These are phyloP conservation scores for Plebejus argus DNA, from an alignment of 2,888 invertebrate genomes.

Conservation along the genomic window DNA sequence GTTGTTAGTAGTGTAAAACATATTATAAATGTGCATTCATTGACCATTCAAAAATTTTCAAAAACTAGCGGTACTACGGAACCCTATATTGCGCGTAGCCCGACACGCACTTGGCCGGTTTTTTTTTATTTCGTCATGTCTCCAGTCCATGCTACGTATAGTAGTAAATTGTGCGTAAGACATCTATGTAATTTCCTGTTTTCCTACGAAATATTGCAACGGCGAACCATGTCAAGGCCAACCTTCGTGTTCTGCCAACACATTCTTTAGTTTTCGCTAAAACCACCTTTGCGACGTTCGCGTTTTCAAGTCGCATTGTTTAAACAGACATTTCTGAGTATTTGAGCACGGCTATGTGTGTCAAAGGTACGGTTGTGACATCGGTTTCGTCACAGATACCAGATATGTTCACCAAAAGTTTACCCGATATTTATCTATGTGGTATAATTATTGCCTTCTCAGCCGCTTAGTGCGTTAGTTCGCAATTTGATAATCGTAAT, in stretches of 20 bases:
- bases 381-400: background rate
- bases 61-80: too few species aligned
- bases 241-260: background rate
- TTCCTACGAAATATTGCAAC: background rate
- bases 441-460: background rate
- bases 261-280: background rate
- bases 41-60: too few species aligned
- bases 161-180: background rate
- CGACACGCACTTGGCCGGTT: too few species aligned
- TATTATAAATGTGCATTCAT: too few species aligned
- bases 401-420: conserved; percentile 8
- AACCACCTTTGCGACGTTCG: conserved; percentile 4
- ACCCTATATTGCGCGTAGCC: too few species aligned
- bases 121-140: background rate
- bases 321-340: background rate
- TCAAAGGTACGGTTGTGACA: conserved; percentile 8
- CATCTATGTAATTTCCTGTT: conserved; percentile 1
- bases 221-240: background rate
- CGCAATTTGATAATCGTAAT: background rate
- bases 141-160: background rate
- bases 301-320: background rate
- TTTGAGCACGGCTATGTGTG: conserved; percentile 17
- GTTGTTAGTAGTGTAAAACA: too few species aligned
- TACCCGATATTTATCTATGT: background rate
- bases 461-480: background rate